phyloP scores from a whole-genome alignment of 2,888 invertebrate genomes.

The Cylindroiulus punctatus region DNA sequence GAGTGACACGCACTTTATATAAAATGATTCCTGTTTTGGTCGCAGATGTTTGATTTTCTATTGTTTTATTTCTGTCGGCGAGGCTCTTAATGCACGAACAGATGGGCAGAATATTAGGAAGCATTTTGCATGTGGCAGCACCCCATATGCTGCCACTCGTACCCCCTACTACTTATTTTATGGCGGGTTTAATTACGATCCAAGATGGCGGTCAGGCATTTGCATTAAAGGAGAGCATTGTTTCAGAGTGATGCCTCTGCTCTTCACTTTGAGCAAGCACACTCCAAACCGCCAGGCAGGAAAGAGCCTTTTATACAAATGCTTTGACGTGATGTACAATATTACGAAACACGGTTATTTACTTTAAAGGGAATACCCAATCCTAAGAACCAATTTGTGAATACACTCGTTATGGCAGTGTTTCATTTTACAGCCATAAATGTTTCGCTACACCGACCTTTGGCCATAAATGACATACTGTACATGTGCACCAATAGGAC shows the following conservation, averaged over 20 bases:
- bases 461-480: too few species aligned
- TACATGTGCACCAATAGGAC: too few species aligned
- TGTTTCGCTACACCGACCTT: too few species aligned
- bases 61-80: slow-evolving; percentile 43
- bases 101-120: not conserved
- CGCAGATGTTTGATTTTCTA: slow-evolving; percentile 45
- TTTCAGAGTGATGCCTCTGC: not conserved
- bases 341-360: too few species aligned
- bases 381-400: too few species aligned
- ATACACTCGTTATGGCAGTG: too few species aligned
- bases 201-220: not conserved
- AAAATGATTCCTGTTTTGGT: slow-evolving; percentile 43
- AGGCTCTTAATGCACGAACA: slow-evolving; percentile 28
- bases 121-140: slow-evolving; percentile 5
- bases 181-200: not conserved
- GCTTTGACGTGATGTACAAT: too few species aligned
- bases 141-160: too few species aligned
- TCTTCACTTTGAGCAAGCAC: not conserved
- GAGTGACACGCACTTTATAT: slow-evolving; percentile 40
- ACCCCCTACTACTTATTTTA: not conserved
- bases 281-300: too few species aligned
- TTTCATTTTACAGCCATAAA: too few species aligned
- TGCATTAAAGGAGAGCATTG: not conserved
- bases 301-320: too few species aligned
- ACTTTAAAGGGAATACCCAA: too few species aligned